Evolutionary conservation across 2,888 invertebrate genomes (phyloP).

Genomic region (Leptura quadrifasciata): DNA sequence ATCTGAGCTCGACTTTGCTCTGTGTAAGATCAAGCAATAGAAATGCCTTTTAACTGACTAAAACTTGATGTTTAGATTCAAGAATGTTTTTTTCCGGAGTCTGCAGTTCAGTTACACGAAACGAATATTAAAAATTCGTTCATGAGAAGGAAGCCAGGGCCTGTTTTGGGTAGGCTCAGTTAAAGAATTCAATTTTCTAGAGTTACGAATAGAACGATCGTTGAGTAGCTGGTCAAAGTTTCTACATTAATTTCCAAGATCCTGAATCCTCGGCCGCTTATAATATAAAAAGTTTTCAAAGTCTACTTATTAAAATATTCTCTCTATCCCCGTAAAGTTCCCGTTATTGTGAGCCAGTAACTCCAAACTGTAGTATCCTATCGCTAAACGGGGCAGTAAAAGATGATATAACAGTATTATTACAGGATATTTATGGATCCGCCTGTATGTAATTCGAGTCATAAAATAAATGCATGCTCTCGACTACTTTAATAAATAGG

Average conservation of each 20-base stretch:
- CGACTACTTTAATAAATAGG: neutral
- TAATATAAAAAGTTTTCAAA: neutral
- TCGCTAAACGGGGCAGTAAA: neutral
- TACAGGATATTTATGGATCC: neutral
- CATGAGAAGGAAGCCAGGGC: neutral
- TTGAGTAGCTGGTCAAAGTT: neutral
- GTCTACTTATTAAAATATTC: neutral
- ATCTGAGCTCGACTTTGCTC: too few relatives aligned
- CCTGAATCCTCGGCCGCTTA: neutral
- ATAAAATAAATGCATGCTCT: neutral
- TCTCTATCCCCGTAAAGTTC: neutral
- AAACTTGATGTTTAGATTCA: too few relatives aligned
- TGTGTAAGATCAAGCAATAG: too few relatives aligned
- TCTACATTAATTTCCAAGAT: neutral
- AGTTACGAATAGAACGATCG: neutral
- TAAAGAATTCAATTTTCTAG: neutral
- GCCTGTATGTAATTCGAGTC: neutral
- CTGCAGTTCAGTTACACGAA: too few relatives aligned
- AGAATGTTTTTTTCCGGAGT: too few relatives aligned
- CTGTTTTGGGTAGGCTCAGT: neutral
- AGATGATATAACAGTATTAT: neutral
- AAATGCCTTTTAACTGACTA: too few relatives aligned
- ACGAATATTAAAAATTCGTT: too few relatives aligned
- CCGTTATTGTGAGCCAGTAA: neutral
- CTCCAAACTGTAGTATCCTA: neutral